Evolutionary conservation across 1,140 invertebrate species (phyloP), one percentile per base, ranked within the genome.

Genomic region (Drepana arcuata): DNA sequence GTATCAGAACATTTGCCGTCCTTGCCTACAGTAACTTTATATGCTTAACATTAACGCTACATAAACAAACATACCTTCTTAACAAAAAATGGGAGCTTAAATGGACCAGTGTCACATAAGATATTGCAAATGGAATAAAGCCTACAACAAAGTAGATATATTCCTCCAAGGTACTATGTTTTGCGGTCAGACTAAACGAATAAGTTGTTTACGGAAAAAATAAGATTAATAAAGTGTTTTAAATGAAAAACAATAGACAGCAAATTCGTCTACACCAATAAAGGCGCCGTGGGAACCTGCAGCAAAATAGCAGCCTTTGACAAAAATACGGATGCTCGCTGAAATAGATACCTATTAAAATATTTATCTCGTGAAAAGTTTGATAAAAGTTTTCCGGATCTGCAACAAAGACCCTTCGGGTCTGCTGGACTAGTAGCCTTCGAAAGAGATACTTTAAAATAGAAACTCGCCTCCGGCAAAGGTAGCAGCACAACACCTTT

Each of bases 301-400:
- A 58, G 49, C 59, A 56, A 56, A 53, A 69, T 58, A 54, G 54
- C 54, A 50, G 50, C 46, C 50, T 56, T 53, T 35, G 42, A 53
- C 45, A 54, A 52, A 32, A 45, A 49, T 51, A 50, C 50, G 48
- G 46, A 54, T 35, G 49, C 53, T 63, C 62, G 56, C 53, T 65
- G 67, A 68, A 71, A 74, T 62, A 52, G 58, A 35, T 56, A 70
- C 71, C 69, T 67, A 71, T 74, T 69, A 69, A 71, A 69, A 64
- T 69, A 73, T 73, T 65, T 73, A 71, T 73, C 57, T 64, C 56
- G 35, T 29, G 37, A 47, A 69, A 67, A 71, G 60, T 65, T 73
- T 26, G 33, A 52, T 45, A 47, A 53, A 64, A 67, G 31, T 64
- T 62, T 55, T 31, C 43, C 53, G 47, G 48, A 42, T 37, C 47